Base-by-base conservation (phyloP, 2,888 invertebrate species). In the Lasioglossum zephyrum region DNA sequence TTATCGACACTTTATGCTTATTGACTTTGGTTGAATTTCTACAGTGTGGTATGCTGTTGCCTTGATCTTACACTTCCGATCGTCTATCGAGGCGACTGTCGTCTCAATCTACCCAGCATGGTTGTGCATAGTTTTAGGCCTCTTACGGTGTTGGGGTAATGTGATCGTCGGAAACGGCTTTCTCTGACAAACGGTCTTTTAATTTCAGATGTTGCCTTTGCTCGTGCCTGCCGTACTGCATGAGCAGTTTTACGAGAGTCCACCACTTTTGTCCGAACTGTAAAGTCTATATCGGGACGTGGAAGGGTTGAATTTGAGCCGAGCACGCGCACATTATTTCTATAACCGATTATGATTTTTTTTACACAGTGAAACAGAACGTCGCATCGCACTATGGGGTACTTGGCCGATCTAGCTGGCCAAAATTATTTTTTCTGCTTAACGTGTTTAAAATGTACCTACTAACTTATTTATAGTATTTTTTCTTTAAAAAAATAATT, bases 221-320 rank as follows among this genome's bases (percentile, higher is more conserved):
- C 84, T 96, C 96, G 69, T 96, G 96, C 90, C 92, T 96, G 84
- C 96, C 96, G 11, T 96, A 96, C 91, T 96, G 96, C 92, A 95
- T 96, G 92, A 95, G 95, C 87, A 95, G 95, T 47, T 95, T 96
- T 85, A 94, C 95, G 94, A 96, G 95, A 82, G 95, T 95, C 8
- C 95, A 96, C 83, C 96, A 96, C 86, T 94, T 94, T 73, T 96
- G 96, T 91, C 96, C 96, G 41, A 95, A 95, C 86, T 96, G 96
- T 91, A 95, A 95, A 88, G 92, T 92, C 49, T 95, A 95, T 88
- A 93, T 96, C 53, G 96, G 96, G 75, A 95, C 95, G 47, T 96
- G 95, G 95, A 95, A 94, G 88, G 94, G 95, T 89, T 95, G 92
- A 94, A 88, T 88, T 13, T 63, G 69, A 70, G 2, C 5, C 11